These are phyloP conservation scores for Mionectes olivaceus DNA, from an alignment of 2,797 vertebrate genomes.

Conservation along the genomic window DNA sequence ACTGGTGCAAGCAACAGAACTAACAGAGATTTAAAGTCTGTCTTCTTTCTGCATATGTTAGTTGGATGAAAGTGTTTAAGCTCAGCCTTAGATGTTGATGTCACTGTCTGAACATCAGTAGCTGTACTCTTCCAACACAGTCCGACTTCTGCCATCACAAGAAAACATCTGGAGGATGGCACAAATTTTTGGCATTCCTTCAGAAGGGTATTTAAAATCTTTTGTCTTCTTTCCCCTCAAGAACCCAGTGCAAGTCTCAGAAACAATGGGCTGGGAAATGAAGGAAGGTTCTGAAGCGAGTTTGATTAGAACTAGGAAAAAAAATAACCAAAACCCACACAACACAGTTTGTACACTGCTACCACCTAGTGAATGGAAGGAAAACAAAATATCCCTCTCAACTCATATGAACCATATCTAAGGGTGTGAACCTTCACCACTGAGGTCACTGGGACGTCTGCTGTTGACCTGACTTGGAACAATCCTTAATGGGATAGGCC, in stretches of 20 bases:
- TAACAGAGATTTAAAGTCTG: neutral
- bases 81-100: neutral
- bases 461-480: neutral
- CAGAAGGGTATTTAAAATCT: neutral
- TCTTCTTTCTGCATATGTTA: neutral
- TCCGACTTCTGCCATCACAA: neutral
- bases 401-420: neutral
- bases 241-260: neutral
- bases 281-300: neutral
- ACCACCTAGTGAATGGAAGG: conserved; percentile 64
- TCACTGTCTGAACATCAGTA: neutral
- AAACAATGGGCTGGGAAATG: neutral
- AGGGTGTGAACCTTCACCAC: neutral
- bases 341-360: conserved; percentile 51
- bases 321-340: neutral
- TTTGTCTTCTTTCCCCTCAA: conserved; percentile 1
- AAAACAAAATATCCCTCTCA: conserved; percentile 15
- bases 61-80: neutral
- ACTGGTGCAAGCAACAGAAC: neutral
- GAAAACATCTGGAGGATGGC: neutral
- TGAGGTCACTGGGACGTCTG: neutral
- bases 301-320: neutral
- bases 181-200: neutral
- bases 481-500: neutral
- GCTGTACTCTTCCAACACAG: neutral